These are phyloP conservation scores for Macaria liturata DNA, from an alignment of 2,888 invertebrate genomes.

Conservation along the genomic window DNA sequence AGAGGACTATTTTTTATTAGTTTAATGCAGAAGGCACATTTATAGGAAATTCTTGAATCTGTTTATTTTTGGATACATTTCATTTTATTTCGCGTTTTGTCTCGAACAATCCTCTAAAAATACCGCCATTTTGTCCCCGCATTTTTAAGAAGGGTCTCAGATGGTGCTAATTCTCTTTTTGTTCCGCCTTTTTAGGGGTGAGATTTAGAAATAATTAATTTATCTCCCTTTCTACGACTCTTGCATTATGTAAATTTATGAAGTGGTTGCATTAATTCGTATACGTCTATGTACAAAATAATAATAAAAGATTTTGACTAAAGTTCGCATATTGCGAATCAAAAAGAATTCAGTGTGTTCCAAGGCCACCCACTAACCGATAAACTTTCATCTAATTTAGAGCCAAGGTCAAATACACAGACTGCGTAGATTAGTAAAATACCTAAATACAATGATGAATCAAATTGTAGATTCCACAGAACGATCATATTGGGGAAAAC, in stretches of 20 bases:
- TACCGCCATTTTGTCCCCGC: background rate
- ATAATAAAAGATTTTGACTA: no score
- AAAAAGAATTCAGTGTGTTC: background rate
- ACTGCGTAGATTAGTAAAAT: slow-evolving; percentile 10
- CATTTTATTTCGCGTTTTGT: no score
- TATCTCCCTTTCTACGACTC: background rate
- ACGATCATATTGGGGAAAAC: background rate
- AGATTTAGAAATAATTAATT: slow-evolving; percentile 3
- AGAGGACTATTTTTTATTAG: no score
- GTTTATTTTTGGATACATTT: no score
- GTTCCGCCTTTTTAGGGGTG: slow-evolving; percentile 5
- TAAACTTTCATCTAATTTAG: slow-evolving; percentile 10
- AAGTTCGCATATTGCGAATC: no score
- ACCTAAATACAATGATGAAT: slow-evolving; percentile 4
- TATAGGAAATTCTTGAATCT: no score
- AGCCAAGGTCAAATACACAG: slow-evolving; percentile 3
- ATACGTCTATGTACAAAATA: no score
- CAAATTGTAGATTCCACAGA: slow-evolving; percentile 7
- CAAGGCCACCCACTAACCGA: slow-evolving; percentile 14
- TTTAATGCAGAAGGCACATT: no score
- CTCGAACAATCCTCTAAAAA: background rate
- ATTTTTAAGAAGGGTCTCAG: slow-evolving; percentile 7
- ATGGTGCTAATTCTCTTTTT: slow-evolving; percentile 12
- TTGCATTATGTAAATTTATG: no score
- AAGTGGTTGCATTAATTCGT: no score